These are phyloP conservation scores for Lissonota sp. DNA, from an alignment of 2,888 invertebrate genomes.

Conservation along the genomic window DNA sequence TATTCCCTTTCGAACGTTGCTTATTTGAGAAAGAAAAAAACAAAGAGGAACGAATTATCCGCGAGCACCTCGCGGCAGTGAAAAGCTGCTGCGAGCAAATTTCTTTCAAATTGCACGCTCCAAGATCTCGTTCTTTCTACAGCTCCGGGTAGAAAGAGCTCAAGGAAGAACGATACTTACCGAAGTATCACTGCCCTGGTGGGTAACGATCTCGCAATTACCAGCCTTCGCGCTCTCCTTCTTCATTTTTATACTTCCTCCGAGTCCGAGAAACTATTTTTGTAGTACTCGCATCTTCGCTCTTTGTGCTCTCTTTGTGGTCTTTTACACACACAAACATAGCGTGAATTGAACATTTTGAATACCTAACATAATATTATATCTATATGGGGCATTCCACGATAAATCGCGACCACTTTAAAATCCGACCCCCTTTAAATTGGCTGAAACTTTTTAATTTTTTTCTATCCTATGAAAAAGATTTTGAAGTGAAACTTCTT, in stretches of 20 bases:
- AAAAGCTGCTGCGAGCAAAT: background rate
- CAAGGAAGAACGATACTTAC: slow-evolving; percentile 1
- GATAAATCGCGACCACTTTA: no score
- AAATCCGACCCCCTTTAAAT: no score
- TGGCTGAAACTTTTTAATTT: no score
- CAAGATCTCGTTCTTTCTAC: slow-evolving; percentile 17
- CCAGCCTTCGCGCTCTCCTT: slow-evolving; percentile 15
- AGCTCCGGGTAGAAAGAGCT: background rate
- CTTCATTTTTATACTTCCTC: slow-evolving; percentile 28
- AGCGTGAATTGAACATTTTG: no score
- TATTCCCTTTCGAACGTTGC: no score
- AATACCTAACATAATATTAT: no score
- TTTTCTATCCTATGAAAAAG: no score
- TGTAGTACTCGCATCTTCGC: background rate
- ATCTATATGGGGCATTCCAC: no score
- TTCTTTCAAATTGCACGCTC: slow-evolving; percentile 18
- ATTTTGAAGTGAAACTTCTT: no score
- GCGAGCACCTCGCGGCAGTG: background rate
- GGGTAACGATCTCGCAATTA: slow-evolving; percentile 49
- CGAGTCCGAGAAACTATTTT: slow-evolving; percentile 22
- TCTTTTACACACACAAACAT: no score
- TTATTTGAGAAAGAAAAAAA: no score
- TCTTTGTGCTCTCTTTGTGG: background rate
- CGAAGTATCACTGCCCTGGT: slow-evolving; percentile 29
- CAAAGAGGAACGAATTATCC: background rate